Conservation (phyloP, 2,888 invertebrate genomes). For the Atrina japonica region DNA sequence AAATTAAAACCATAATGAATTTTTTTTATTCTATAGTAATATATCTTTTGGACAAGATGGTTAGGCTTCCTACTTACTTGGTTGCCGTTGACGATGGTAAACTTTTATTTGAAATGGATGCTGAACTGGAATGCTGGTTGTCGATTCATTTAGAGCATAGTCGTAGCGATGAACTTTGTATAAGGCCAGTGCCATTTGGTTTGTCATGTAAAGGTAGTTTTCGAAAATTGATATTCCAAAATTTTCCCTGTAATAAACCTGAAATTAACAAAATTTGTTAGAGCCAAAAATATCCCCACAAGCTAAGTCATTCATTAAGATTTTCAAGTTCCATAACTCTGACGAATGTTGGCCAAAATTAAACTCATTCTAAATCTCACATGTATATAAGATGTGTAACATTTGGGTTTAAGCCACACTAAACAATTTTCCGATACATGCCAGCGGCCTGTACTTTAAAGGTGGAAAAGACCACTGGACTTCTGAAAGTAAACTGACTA, state of each 20-base stretch:
- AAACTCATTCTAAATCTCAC: not conserved
- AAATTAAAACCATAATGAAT: too few relatives aligned
- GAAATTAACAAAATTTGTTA: not conserved
- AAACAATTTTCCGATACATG: too few relatives aligned
- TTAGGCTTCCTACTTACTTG: constrained; percentile 21
- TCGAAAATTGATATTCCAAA: constrained; percentile 89
- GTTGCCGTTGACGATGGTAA: constrained; percentile 90
- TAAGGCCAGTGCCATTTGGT: constrained; percentile 40
- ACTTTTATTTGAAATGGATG: constrained; percentile 83
- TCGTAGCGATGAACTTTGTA: constrained; percentile 55
- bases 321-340: too few relatives aligned
- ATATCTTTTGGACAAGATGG: too few relatives aligned
- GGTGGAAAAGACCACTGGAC: too few relatives aligned
- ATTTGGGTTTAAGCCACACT: too few relatives aligned
- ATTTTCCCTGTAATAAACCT: constrained; percentile 74
- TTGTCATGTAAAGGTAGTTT: constrained; percentile 87
- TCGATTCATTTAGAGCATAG: constrained; percentile 40
- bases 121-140: constrained; percentile 14
- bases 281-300: not conserved
- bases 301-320: too few relatives aligned
- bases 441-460: too few relatives aligned
- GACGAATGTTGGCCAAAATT: too few relatives aligned
- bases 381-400: too few relatives aligned
- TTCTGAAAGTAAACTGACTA: too few relatives aligned
- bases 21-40: not conserved